Conservation (phyloP, 2,797 vertebrate species). For the Cetoscarus ocellatus region DNA sequence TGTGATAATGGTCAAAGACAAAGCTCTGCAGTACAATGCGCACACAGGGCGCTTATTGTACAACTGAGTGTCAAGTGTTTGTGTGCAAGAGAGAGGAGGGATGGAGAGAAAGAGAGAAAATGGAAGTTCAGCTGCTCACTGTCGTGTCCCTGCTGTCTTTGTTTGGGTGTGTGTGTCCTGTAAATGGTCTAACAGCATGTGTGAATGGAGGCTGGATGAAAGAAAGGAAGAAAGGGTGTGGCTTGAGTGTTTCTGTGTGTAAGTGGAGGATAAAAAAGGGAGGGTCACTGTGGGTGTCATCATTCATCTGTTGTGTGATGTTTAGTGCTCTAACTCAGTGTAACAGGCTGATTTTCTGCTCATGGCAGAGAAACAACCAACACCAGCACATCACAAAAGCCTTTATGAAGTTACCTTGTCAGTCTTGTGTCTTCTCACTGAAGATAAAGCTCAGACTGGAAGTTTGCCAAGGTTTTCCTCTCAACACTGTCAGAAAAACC, state of each 20-base stretch:
- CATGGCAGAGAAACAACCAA: not conserved
- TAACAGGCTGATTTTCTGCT: not conserved
- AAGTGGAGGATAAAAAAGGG: not conserved
- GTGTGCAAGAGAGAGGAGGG: constrained; percentile 51
- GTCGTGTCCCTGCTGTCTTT: constrained; percentile 32
- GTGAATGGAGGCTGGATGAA: constrained; percentile 24
- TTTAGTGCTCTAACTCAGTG: constrained; percentile 5
- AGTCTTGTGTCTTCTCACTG: not conserved
- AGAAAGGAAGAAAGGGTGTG: constrained; percentile 27
- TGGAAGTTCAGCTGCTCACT: constrained; percentile 36
- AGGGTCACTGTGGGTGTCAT: constrained; percentile 23
- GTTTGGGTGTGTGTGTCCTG: constrained; percentile 14
- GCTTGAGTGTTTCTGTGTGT: constrained; percentile 5
- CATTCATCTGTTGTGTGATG: constrained; percentile 10
- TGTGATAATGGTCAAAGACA: constrained; percentile 56
- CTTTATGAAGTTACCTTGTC: not conserved
- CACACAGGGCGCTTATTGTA: constrained; percentile 70
- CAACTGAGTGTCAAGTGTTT: constrained; percentile 66
- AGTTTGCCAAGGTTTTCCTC: too few species aligned
- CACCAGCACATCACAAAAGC: not conserved
- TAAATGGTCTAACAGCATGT: constrained; percentile 19
- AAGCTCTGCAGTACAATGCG: constrained; percentile 66
- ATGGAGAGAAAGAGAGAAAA: constrained; percentile 26
- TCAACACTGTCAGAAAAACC: too few species aligned
- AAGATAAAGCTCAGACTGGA: not conserved